Evolutionary conservation across 2,797 vertebrate species (phyloP).

Genomic region (Phoeniculus purpureus): DNA sequence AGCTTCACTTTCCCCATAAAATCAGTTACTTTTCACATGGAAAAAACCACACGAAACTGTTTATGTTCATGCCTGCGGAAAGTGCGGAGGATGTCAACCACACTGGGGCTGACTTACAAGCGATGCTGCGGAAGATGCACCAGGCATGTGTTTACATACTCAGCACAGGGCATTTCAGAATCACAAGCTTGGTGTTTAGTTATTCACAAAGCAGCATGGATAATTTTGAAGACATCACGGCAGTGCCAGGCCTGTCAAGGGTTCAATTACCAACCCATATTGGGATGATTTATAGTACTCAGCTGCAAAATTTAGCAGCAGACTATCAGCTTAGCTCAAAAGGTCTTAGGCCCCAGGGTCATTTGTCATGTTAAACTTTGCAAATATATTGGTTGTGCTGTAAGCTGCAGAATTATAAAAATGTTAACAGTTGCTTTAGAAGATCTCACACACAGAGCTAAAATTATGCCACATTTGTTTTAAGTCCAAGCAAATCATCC

Average conservation of each 20-base stretch:
- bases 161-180: conserved; percentile 24
- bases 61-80: neutral
- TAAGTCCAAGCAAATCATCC: neutral
- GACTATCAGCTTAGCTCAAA: conserved; percentile 13
- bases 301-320: conserved; percentile 56
- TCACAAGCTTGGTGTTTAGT: neutral
- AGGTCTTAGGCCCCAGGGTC: conserved; percentile 1
- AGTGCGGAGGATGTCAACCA: neutral
- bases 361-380: conserved; percentile 30
- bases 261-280: conserved; percentile 32
- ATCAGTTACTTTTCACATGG: neutral
- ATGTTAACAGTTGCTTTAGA: neutral
- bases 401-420: conserved; percentile 6
- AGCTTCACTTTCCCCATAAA: conserved; percentile 24
- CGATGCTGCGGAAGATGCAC: conserved; percentile 1
- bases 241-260: conserved; percentile 26
- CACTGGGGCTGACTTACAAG: neutral
- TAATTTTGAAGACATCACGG: conserved; percentile 40
- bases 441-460: neutral
- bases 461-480: conserved; percentile 1
- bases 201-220: conserved; percentile 45
- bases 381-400: neutral
- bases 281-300: conserved; percentile 54
- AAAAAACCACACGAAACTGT: neutral
- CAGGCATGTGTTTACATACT: conserved; percentile 40